A percentile compares a stretch with the other conserved stretches of the same genome.
phyloP scores from a whole-genome alignment of 2,113 vertebrate genomes.

The Emydocephalus ijimae region DNA sequence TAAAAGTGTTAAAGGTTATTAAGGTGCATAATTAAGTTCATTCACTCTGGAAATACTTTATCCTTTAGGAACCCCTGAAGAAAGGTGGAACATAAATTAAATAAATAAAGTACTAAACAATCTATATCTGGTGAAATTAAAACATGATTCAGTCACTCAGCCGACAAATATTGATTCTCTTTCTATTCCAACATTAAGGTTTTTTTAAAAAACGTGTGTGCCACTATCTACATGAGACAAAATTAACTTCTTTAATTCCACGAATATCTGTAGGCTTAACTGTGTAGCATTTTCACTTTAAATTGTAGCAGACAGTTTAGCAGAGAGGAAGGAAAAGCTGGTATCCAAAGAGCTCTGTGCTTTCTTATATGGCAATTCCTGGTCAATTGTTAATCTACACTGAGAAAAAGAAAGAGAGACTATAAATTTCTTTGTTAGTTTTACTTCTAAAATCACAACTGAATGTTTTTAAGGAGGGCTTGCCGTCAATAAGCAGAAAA shows the following conservation, averaged over 20 bases:
- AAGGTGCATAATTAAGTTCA: not conserved
- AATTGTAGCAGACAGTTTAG: conserved; percentile 1
- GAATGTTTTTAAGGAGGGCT: not conserved
- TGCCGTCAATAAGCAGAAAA: not conserved
- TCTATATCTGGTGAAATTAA: not conserved
- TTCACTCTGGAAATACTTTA: not conserved
- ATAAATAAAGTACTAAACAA: not conserved
- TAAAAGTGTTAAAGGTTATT: not conserved
- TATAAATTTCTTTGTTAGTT: not conserved
- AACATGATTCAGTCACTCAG: not conserved
- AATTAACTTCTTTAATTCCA: not conserved
- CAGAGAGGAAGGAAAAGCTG: not conserved
- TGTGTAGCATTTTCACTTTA: not conserved
- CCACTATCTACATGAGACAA: not conserved
- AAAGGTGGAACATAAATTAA: not conserved
- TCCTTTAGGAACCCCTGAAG: not conserved
- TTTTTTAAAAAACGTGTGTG: not conserved
- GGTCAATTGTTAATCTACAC: not conserved
- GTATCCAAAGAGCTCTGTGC: not conserved
- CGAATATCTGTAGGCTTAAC: not conserved
- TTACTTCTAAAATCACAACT: not conserved
- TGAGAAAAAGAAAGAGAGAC: not conserved
- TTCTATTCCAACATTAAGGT: not conserved
- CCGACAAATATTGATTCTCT: not conserved
- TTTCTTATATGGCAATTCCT: not conserved